These are phyloP conservation scores for Colistium nudipinnis DNA, from an alignment of 2,113 vertebrate genomes.

Conservation along the genomic window DNA sequence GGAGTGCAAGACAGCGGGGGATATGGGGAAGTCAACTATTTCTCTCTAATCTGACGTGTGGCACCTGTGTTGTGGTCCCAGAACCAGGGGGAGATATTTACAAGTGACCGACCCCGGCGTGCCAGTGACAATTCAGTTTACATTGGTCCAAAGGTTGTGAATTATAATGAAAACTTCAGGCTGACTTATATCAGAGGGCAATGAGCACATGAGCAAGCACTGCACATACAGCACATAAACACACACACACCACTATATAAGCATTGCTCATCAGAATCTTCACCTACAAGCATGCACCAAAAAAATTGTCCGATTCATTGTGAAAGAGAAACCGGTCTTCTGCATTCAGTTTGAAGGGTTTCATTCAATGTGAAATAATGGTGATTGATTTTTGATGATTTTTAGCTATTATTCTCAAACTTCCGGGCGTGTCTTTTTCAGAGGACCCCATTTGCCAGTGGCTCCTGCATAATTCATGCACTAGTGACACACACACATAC, in stretches of 20 bases:
- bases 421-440: not conserved
- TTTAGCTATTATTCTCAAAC: conserved; percentile 1
- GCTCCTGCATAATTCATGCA: not conserved
- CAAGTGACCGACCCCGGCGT: not conserved
- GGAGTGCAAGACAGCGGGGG: conserved; percentile 18
- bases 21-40: conserved; percentile 25
- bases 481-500: not conserved
- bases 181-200: not conserved
- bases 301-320: not conserved
- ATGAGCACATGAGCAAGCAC: not conserved
- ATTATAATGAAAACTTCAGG: not conserved
- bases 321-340: not conserved
- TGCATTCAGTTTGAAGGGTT: not conserved
- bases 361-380: not conserved
- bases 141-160: not conserved
- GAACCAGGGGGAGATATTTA: not conserved
- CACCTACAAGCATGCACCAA: not conserved
- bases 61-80: not conserved
- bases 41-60: conserved; percentile 18
- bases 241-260: not conserved
- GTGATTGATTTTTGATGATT: not conserved
- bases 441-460: not conserved
- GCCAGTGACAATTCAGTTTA: not conserved
- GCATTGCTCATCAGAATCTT: not conserved
- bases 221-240: not conserved